Evolutionary conservation across 2,113 vertebrate genomes (phyloP).

Genomic region (Forbesichthys papilliferus): DNA sequence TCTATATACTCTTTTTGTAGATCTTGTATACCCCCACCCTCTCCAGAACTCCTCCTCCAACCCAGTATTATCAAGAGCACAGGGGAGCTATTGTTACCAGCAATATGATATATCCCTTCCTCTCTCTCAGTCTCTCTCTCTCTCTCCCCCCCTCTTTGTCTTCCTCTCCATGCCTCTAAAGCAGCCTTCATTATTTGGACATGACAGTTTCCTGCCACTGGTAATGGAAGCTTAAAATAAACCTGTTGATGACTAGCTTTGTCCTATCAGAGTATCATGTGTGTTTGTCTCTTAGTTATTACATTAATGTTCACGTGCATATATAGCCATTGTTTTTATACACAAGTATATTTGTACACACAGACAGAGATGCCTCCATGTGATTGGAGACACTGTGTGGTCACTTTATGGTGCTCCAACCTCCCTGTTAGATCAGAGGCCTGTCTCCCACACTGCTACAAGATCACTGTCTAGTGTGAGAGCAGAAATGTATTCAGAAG

Average conservation of each 20-base stretch:
- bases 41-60: too few relatives aligned
- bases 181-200: conserved; percentile 18
- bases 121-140: neutral
- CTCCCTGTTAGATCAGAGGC: too few relatives aligned
- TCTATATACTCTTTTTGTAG: too few relatives aligned
- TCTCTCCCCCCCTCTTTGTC: neutral
- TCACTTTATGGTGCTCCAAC: neutral
- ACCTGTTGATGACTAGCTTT: too few relatives aligned
- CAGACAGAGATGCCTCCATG: neutral
- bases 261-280: too few relatives aligned
- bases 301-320: too few relatives aligned
- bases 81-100: neutral
- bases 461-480: conserved; percentile 26
- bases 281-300: too few relatives aligned
- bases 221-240: too few relatives aligned
- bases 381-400: conserved; percentile 3
- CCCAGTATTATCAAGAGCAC: too few relatives aligned
- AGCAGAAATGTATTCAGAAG: conserved; percentile 75
- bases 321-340: neutral
- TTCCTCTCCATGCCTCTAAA: conserved; percentile 15
- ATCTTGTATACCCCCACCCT: too few relatives aligned
- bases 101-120: conserved; percentile 1
- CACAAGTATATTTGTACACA: neutral
- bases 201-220: too few relatives aligned
- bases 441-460: neutral